A percentile compares a stretch with the other conserved stretches of the same genome.
These are phyloP conservation scores for Araneus ventricosus DNA, from an alignment of 1,140 invertebrate species.

Conservation along the genomic window DNA sequence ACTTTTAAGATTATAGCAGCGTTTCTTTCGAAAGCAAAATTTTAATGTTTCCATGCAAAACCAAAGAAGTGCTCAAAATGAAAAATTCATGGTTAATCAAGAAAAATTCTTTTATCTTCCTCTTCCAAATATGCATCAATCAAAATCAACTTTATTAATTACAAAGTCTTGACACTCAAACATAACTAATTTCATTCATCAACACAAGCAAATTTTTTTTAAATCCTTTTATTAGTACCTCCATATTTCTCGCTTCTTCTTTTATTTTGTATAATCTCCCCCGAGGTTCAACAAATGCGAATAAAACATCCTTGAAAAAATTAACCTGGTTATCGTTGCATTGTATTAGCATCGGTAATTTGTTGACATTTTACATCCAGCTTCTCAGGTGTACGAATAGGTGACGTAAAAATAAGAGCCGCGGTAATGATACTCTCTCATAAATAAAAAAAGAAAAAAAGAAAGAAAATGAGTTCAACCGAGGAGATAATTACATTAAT, in stretches of 20 bases:
- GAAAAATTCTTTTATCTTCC: no score
- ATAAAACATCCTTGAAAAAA: background rate
- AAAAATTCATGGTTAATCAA: no score
- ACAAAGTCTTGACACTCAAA: no score
- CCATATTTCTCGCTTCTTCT: background rate
- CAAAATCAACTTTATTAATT: no score
- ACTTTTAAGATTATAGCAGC: no score
- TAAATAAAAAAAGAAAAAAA: background rate
- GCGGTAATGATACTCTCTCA: background rate
- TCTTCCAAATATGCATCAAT: no score
- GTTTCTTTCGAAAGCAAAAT: no score
- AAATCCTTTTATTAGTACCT: no score
- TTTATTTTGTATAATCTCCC: background rate
- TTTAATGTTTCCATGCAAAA: no score
- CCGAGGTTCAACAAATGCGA: background rate
- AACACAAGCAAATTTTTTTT: no score
- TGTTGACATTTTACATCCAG: slow-evolving; percentile 3
- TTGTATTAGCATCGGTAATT: slow-evolving; percentile 11
- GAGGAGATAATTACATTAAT: slow-evolving; percentile 14
- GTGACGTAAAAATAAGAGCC: background rate
- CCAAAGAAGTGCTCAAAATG: no score
- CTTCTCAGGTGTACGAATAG: background rate
- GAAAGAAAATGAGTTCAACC: background rate
- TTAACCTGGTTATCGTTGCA: background rate
- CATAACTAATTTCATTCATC: no score